These are phyloP conservation scores for Eutrigla gurnardus DNA, from an alignment of 2,797 vertebrate species.

Conservation along the genomic window DNA sequence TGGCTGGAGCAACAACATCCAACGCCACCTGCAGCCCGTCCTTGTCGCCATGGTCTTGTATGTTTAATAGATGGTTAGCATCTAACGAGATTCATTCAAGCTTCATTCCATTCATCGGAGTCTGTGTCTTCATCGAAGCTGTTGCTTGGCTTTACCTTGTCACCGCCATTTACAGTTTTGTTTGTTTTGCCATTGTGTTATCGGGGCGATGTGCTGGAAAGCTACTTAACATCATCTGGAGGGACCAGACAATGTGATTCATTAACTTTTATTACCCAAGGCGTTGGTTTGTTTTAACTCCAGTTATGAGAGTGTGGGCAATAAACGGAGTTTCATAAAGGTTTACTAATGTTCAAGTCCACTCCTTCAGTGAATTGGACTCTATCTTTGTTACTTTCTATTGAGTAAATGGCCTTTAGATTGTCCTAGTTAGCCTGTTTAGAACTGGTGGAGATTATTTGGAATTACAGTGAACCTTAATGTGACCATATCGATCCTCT, in stretches of 20 bases:
- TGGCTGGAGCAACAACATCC: constrained; percentile 65
- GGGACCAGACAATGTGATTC: constrained; percentile 45
- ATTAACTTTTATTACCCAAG: constrained; percentile 62
- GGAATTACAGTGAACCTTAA: constrained; percentile 45
- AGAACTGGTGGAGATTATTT: constrained; percentile 37
- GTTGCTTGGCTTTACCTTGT: constrained; percentile 53
- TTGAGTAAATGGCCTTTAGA: constrained; percentile 58
- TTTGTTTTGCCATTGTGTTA: constrained; percentile 41
- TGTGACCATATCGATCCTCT: constrained; percentile 30
- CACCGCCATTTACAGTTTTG: constrained; percentile 23
- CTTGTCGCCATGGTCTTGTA: constrained; percentile 48
- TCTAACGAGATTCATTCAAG: constrained; percentile 47
- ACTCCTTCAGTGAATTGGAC: constrained; percentile 39
- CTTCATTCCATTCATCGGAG: constrained; percentile 45
- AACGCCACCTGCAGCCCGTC: constrained; percentile 59
- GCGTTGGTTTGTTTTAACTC: constrained; percentile 34
- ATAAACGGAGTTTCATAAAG: constrained; percentile 55
- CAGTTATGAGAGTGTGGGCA: constrained; percentile 55
- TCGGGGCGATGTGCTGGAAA: constrained; percentile 32
- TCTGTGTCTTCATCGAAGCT: constrained; percentile 52
- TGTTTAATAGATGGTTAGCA: constrained; percentile 43
- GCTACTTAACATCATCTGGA: constrained; percentile 47
- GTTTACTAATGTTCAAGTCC: constrained; percentile 63
- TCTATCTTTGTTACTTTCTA: constrained; percentile 55
- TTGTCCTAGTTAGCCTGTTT: constrained; percentile 37